Evolutionary conservation across 2,113 vertebrate species (phyloP).

Genomic region (Microtus pennsylvanicus): DNA sequence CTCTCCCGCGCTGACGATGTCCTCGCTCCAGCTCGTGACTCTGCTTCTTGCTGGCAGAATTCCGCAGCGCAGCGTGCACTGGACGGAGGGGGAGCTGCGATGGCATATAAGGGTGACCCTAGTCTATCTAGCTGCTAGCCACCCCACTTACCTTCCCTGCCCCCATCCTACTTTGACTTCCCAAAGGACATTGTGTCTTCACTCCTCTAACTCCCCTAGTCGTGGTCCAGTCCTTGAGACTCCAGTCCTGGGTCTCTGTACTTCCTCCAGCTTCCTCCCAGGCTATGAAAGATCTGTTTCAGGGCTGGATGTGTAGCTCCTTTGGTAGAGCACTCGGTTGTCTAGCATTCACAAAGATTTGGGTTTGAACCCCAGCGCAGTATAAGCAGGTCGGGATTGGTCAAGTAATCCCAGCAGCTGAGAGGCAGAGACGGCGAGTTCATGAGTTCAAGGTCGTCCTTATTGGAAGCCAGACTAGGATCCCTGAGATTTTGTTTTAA

Average conservation of each 20-base stretch:
- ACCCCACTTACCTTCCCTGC: background rate
- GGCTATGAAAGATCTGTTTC: background rate
- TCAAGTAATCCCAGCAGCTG: background rate
- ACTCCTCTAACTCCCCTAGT: background rate
- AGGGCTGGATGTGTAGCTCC: background rate
- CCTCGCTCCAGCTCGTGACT: conserved; percentile 74
- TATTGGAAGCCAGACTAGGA: background rate
- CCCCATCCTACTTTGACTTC: background rate
- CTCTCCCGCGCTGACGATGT: conserved; percentile 48
- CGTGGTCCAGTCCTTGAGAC: background rate
- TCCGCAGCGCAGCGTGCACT: conserved; percentile 67
- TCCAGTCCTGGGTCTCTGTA: background rate
- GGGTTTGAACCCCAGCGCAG: background rate
- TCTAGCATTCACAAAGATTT: background rate
- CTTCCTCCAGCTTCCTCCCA: background rate
- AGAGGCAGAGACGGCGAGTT: background rate
- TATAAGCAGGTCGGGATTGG: background rate
- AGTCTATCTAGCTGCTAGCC: background rate
- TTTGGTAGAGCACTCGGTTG: background rate
- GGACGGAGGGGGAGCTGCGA: background rate
- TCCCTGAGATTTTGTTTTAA: background rate
- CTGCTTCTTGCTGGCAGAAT: conserved; percentile 74
- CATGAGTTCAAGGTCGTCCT: background rate
- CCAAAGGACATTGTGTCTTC: background rate
- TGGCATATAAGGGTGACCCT: background rate